phyloP scores from a whole-genome alignment of 1,140 invertebrate species.

The Portunus trituberculatus region DNA sequence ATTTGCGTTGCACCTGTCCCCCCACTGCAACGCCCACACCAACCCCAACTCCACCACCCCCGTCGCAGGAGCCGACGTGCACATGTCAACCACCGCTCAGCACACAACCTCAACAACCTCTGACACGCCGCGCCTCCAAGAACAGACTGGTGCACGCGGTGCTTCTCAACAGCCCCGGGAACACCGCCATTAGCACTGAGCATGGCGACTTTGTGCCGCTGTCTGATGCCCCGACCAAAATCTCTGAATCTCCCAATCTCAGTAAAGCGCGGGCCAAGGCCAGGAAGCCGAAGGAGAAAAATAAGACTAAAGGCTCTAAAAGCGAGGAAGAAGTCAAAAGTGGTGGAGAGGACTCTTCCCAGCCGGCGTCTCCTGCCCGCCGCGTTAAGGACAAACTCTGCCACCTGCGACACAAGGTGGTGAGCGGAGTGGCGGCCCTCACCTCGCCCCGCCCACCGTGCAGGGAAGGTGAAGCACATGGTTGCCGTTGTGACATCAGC shows the following conservation, averaged over 20 bases:
- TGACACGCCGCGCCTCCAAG: slow-evolving; percentile 44
- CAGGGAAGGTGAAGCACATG: not conserved
- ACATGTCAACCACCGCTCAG: slow-evolving; percentile 59
- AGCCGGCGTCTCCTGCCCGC: slow-evolving; percentile 63
- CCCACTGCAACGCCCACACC: slow-evolving; percentile 42
- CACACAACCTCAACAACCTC: slow-evolving; percentile 40
- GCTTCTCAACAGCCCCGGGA: slow-evolving; percentile 67
- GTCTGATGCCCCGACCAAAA: slow-evolving; percentile 55
- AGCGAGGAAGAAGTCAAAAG: slow-evolving; percentile 40
- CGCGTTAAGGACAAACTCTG: slow-evolving; percentile 68
- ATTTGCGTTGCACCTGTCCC: slow-evolving; percentile 64
- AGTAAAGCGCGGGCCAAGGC: slow-evolving; percentile 37
- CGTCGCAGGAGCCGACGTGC: slow-evolving; percentile 49
- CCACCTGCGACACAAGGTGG: slow-evolving; percentile 67
- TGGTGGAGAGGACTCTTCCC: slow-evolving; percentile 27
- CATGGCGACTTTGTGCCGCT: slow-evolving; percentile 70
- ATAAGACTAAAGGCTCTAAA: not conserved
- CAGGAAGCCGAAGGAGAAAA: slow-evolving; percentile 15
- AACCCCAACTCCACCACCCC: slow-evolving; percentile 47
- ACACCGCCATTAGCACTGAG: slow-evolving; percentile 69
- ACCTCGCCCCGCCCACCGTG: slow-evolving; percentile 39
- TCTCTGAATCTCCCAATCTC: not conserved
- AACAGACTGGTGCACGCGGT: slow-evolving; percentile 61
- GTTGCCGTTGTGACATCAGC: not conserved
- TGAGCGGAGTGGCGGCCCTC: slow-evolving; percentile 68